Conservation (phyloP, 2,888 invertebrate genomes). For the Tachina grossa region DNA sequence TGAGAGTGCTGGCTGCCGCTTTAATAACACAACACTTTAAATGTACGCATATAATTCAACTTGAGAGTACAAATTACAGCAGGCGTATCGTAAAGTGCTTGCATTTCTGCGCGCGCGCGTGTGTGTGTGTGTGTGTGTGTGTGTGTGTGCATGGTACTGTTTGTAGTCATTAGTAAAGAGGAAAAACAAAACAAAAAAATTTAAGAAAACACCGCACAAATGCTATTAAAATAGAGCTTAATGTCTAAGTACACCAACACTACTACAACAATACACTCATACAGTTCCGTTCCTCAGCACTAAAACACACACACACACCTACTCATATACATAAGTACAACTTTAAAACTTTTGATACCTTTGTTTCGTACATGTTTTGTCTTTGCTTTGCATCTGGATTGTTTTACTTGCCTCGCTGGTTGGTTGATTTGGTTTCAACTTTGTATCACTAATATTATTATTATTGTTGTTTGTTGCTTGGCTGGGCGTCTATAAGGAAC, state of each 20-base stretch:
- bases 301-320: neutral
- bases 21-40: neutral
- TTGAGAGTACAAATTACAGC: constrained; percentile 35
- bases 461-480: constrained; percentile 40
- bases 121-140: neutral
- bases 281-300: constrained; percentile 1
- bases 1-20: constrained; percentile 21
- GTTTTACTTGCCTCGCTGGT: constrained; percentile 34
- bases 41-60: constrained; percentile 44
- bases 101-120: constrained; percentile 22
- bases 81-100: constrained; percentile 21
- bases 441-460: constrained; percentile 35
- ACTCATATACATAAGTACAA: neutral
- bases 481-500: constrained; percentile 57
- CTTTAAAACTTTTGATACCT: constrained; percentile 7
- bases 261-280: constrained; percentile 1
- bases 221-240: constrained; percentile 61
- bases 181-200: constrained; percentile 72
- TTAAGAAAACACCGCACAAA: constrained; percentile 70
- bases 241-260: constrained; percentile 55
- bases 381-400: constrained; percentile 43
- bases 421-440: constrained; percentile 58
- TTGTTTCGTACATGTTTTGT: constrained; percentile 32
- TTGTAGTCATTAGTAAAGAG: constrained; percentile 65
- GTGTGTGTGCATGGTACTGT: constrained; percentile 71